Conservation (phyloP, 37 sponge, comb jelly and placozoan genomes). For the Halisarca cf. caerulea region DNA sequence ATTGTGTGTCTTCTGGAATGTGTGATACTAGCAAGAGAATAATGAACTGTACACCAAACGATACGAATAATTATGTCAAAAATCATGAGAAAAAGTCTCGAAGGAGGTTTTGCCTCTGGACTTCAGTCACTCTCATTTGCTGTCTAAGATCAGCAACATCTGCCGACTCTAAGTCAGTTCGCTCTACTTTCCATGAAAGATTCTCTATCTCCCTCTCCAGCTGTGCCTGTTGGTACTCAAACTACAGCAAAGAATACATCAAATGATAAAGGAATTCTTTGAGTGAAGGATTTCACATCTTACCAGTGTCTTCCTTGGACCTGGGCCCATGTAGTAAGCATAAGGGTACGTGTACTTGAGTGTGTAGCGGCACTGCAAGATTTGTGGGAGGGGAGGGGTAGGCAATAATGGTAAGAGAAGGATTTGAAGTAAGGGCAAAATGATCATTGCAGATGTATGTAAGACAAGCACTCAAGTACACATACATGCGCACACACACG, state of each 20-base stretch:
- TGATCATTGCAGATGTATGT: neutral
- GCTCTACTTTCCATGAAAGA: conserved; percentile 89
- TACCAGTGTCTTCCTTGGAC: conserved; percentile 76
- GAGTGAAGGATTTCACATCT: conserved; percentile 6
- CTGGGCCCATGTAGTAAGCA: conserved; percentile 74
- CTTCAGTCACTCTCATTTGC: conserved; percentile 75
- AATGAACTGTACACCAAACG: no score
- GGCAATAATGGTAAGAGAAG: neutral
- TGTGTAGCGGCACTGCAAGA: conserved; percentile 83
- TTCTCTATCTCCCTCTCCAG: conserved; percentile 91
- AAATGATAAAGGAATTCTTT: neutral
- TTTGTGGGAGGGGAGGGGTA: no score
- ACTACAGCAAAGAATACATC: conserved; percentile 35
- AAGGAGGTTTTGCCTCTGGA: conserved; percentile 67
- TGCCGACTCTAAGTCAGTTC: conserved; percentile 46
- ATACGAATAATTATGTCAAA: no score
- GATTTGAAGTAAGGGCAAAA: neutral
- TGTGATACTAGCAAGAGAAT: no score
- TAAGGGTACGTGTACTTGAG: conserved; percentile 89
- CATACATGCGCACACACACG: neutral
- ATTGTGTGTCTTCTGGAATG: no score
- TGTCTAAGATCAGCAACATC: conserved; percentile 64
- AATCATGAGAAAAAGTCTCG: conserved; percentile 48
- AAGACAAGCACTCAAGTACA: neutral
- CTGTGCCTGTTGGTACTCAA: conserved; percentile 96